Evolutionary conservation across 2,113 vertebrate genomes (phyloP).

Genomic region (Beaufortia kweichowensis): DNA sequence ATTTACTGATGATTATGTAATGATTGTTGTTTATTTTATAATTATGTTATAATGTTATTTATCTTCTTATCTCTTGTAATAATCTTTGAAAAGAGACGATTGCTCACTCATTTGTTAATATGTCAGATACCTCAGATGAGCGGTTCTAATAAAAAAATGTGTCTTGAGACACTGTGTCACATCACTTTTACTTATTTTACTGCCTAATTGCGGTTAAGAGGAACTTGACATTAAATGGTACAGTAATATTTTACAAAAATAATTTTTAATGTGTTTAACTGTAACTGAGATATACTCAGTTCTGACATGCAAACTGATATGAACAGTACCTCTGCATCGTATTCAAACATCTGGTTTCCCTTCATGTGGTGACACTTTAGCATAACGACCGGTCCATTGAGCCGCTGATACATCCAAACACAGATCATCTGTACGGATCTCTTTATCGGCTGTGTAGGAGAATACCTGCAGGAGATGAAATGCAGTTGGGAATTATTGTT

Average conservation of each 20-base stretch:
- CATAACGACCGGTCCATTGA: conserved; percentile 94
- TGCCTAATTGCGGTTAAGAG: too few species aligned
- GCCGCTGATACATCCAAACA: conserved; percentile 94
- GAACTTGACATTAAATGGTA: not conserved
- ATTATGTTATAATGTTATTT: too few species aligned
- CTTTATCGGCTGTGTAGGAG: conserved; percentile 96
- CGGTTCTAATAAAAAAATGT: too few species aligned
- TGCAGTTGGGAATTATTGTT: conserved; percentile 28
- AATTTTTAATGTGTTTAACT: not conserved
- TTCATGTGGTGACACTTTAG: conserved; percentile 98
- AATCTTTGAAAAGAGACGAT: too few species aligned
- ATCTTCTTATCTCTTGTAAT: too few species aligned
- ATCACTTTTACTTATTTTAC: not conserved
- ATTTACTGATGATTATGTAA: too few species aligned
- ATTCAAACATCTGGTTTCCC: conserved; percentile 98
- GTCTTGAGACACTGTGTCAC: not conserved
- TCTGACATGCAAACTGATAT: too few species aligned
- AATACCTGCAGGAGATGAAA: conserved; percentile 82
- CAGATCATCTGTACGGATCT: conserved; percentile 95
- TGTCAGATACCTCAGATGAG: too few species aligned
- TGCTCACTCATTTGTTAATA: too few species aligned
- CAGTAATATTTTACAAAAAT: not conserved
- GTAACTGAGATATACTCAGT: too few species aligned
- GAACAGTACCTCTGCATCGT: conserved; percentile 89
- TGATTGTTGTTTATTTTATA: too few species aligned